phyloP scores from a whole-genome alignment of 1,140 invertebrate species.

The Ips nitidus region DNA sequence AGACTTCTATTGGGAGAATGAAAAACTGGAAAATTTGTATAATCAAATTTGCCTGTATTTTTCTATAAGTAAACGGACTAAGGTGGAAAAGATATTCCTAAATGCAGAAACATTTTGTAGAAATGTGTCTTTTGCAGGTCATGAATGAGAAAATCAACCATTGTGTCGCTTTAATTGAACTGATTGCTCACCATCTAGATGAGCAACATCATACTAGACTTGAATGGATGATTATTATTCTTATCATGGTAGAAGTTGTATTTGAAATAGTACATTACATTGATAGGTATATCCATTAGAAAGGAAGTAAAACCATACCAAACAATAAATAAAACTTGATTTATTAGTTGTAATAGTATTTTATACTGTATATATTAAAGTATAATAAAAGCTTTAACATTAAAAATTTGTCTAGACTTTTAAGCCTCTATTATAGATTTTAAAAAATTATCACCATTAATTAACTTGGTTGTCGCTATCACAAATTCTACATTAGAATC shows the following conservation, averaged over 20 bases:
- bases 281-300: conserved; percentile 54
- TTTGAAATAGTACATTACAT: conserved; percentile 85
- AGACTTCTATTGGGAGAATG: conserved; percentile 96
- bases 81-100: conserved; percentile 54
- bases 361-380: not conserved
- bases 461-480: conserved; percentile 89
- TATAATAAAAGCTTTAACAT: not conserved
- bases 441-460: conserved; percentile 87
- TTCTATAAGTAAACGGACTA: conserved; percentile 80
- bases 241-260: conserved; percentile 92
- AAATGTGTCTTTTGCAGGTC: conserved; percentile 60
- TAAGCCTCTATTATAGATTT: conserved; percentile 67
- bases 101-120: not conserved
- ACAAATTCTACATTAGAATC: conserved; percentile 91
- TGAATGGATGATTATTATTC: conserved; percentile 95
- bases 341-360: not conserved
- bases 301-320: not conserved
- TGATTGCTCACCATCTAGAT: conserved; percentile 83
- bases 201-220: conserved; percentile 88
- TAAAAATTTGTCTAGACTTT: not conserved
- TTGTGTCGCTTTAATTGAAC: conserved; percentile 86
- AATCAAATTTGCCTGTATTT: conserved; percentile 80
- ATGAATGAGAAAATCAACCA: conserved; percentile 95
- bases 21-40: conserved; percentile 82
- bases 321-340: not conserved